Evolutionary conservation across 1,140 invertebrate genomes (phyloP), one percentile per base, ranked within the genome.

Genomic region (Drosophila kanapiae): DNA sequence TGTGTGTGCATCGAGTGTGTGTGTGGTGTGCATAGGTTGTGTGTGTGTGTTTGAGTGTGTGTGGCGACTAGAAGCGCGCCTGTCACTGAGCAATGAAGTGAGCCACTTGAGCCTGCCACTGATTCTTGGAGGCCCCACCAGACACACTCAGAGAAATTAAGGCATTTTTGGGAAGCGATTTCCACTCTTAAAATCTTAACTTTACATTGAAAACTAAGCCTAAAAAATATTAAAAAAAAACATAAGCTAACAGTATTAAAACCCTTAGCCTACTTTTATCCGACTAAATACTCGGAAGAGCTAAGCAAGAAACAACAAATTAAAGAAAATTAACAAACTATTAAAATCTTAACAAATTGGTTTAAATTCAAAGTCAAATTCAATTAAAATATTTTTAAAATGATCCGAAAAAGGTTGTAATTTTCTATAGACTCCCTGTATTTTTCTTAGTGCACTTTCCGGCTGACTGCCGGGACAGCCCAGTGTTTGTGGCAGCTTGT

Each of bases 31-130:
- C 38, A 56, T 56, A 9, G 37, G 53, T 10, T 27, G 35, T 23
- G 18, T 40, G 60, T 76, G 58, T 59, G 63, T 42, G 48, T 45
- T 27, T 7, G 27, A 35, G 48, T 60, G 42, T 60, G 64, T 78
- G 51, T 58, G 45, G 74, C 61, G 80, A 82, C 80, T 82, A 64
- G 80, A 75, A 78, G 69, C 78, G 68, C 82, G 78, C 62, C 83
- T 87, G 85, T 87, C 83, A 87, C 80, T 83, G 77, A 45, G 76
- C 80, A 82, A 86, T 80, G 84, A 88, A 86, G 68, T 60, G 53
- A 74, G 64, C 57, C 84, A 87, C 85, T 87, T 87, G 84, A 87
- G 84, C 45, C 84, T 87, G 70, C 68, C 70, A 74, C 67, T 72
- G 68, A 72, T 72, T 74, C 70, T 74, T 51, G 54, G 54, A 60